Base-by-base conservation (phyloP, 1,140 invertebrate genomes). In the Frieseomelitta varia region DNA sequence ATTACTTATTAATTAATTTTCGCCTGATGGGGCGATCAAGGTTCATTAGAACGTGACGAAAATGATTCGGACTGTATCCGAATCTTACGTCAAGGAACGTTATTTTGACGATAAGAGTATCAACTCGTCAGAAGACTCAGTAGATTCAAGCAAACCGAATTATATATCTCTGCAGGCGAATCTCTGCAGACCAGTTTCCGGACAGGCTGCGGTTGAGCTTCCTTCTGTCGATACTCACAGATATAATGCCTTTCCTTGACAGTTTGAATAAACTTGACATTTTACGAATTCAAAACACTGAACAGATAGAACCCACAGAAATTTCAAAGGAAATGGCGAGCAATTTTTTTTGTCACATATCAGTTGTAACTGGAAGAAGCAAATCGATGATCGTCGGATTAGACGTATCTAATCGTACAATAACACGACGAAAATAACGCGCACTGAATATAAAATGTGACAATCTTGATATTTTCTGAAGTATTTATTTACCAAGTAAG, bases 181-280 rank as follows among this genome's bases (percentile, higher is more conserved):
- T 89, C 87, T 84, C 74, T 77, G 55, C 58, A 67, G 81, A 10
- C 74, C 53, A 68, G n/a, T 47, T 81, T 89, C 89, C 89, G 88
- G 88, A 87, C 72, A 69, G 39, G 4, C 27, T 90, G 89, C 74
- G 89, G 89, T 90, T 56, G 19, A 67, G 71, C 76, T 89, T 89
- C 85, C 88, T 90, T 27, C 14, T 63, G 61, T 56, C 19, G 79
- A 72, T 88, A 74, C 30, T 15, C 39, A 14, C 30, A 81, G 56
- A 82, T 81, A 77, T 58, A 63, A 67, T 27, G 30, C 6, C 15
- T 79, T 58, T 53, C 24, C 27, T 69, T 69, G 14, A 12, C 51
- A n/a, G 51, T 39, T 53, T 0, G 3, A 39, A 56, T 71, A 17
- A n/a, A 68, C 6, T 2, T 24, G 27, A 34, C 17, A 24, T 15